Conservation (phyloP, 2,797 vertebrate species). For the Rhincodon typus region DNA sequence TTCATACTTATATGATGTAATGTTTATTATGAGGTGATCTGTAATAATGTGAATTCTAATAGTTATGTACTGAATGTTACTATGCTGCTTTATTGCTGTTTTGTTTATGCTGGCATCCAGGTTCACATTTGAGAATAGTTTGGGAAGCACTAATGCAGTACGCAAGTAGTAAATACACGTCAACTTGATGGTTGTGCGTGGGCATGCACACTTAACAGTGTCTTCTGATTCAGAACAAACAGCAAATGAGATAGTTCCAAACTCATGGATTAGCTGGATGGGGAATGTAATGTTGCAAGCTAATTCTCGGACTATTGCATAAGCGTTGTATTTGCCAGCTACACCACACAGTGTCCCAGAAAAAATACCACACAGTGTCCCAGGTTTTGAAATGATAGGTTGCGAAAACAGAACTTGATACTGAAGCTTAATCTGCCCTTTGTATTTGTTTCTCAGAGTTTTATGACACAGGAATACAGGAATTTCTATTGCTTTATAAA, state of each 20-base stretch:
- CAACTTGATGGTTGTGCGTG: not conserved
- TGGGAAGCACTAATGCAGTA: not conserved
- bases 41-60: not conserved
- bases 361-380: not conserved
- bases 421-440: not conserved
- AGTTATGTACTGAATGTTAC: not conserved
- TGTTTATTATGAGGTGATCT: not conserved
- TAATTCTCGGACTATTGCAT: not conserved
- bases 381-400: conserved; percentile 10
- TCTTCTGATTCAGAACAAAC: not conserved
- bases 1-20: not conserved
- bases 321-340: not conserved
- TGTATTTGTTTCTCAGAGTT: conserved; percentile 4
- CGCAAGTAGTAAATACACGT: not conserved
- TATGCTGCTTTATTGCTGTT: not conserved
- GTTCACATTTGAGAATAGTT: not conserved
- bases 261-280: not conserved
- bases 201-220: not conserved
- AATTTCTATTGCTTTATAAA: conserved; percentile 1
- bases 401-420: conserved; percentile 26
- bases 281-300: not conserved
- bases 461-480: conserved; percentile 25
- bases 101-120: not conserved
- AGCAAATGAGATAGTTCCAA: not conserved
- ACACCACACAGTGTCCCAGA: not conserved